phyloP scores from a whole-genome alignment of 2,888 invertebrate genomes.

The Caenorhabditis becei region DNA sequence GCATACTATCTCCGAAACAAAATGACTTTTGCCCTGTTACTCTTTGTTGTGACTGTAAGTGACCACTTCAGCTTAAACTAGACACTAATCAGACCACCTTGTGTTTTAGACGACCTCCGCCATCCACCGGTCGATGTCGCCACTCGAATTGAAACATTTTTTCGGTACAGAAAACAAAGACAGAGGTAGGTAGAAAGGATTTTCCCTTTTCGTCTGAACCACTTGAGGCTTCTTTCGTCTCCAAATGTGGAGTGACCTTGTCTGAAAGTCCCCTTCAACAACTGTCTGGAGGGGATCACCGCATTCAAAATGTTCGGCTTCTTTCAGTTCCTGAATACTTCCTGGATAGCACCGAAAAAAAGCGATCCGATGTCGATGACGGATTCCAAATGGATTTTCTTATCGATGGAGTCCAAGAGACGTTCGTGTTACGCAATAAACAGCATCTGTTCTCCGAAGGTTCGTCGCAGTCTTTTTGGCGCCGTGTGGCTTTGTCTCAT shows the following conservation, averaged over 20 bases:
- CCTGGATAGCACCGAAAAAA: slow-evolving; percentile 54
- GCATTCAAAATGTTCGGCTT: slow-evolving; percentile 4
- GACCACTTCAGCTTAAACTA: slow-evolving; percentile 15
- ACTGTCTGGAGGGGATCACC: slow-evolving; percentile 16
- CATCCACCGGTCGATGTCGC: slow-evolving; percentile 57
- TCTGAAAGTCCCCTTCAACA: slow-evolving; percentile 3
- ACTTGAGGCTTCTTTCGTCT: slow-evolving; percentile 32
- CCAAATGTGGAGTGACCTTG: slow-evolving; percentile 31
- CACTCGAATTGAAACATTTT: slow-evolving; percentile 59
- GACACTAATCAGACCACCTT: neutral
- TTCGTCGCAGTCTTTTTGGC: slow-evolving; percentile 40
- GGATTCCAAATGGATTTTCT: slow-evolving; percentile 58
- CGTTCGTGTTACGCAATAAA: slow-evolving; percentile 56
- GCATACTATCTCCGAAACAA: neutral
- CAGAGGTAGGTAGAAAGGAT: slow-evolving; percentile 36
- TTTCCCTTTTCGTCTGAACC: slow-evolving; percentile 16
- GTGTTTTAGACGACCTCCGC: slow-evolving; percentile 41
- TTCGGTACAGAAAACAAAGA: slow-evolving; percentile 58
- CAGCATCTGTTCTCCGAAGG: slow-evolving; percentile 62
- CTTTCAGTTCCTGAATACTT: slow-evolving; percentile 65
- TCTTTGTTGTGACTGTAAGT: slow-evolving; percentile 15
- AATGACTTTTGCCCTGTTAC: slow-evolving; percentile 19
- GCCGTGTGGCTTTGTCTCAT: slow-evolving; percentile 40
- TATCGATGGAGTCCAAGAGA: slow-evolving; percentile 57
- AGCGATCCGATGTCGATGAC: slow-evolving; percentile 36